Percentiles rank a stretch among this genome's conserved stretches.
Conservation (phyloP, 2,113 vertebrate species). For the Gymnogyps californianus region DNA sequence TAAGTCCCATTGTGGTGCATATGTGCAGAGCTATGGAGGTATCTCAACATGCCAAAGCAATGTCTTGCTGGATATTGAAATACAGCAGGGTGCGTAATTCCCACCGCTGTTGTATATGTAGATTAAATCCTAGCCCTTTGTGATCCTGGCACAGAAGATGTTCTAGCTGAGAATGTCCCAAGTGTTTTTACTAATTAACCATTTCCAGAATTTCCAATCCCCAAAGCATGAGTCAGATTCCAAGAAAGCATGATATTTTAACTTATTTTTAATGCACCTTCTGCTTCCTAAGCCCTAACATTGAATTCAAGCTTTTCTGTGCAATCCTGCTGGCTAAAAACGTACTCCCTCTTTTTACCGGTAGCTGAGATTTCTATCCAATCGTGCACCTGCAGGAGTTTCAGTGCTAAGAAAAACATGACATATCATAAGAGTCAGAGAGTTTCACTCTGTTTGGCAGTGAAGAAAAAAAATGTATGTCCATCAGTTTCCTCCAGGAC, state of each 20-base stretch:
- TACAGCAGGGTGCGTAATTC: background rate
- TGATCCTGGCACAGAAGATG: background rate
- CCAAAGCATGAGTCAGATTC: background rate
- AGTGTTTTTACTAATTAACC: conserved; percentile 15
- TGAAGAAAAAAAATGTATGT: background rate
- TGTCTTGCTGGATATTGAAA: background rate
- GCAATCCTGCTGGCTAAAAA: background rate
- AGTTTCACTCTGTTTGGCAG: background rate
- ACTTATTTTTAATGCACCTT: conserved; percentile 4
- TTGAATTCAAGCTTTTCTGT: background rate
- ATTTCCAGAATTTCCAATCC: background rate
- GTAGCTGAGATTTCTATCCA: background rate
- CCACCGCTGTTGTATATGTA: background rate
- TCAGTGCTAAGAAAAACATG: background rate
- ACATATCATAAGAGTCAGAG: background rate
- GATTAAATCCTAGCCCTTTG: background rate
- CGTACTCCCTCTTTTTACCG: fast-evolving
- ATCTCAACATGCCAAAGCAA: background rate
- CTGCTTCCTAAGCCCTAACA: background rate
- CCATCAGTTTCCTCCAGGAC: background rate
- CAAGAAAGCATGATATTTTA: background rate
- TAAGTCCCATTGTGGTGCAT: background rate
- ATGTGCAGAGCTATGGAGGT: background rate
- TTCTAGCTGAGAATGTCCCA: background rate
- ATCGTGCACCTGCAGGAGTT: background rate